A percentile compares a stretch with the other conserved stretches of the same genome.
These are phyloP conservation scores for Acrocera orbiculus DNA, from an alignment of 2,888 invertebrate genomes.

Conservation along the genomic window DNA sequence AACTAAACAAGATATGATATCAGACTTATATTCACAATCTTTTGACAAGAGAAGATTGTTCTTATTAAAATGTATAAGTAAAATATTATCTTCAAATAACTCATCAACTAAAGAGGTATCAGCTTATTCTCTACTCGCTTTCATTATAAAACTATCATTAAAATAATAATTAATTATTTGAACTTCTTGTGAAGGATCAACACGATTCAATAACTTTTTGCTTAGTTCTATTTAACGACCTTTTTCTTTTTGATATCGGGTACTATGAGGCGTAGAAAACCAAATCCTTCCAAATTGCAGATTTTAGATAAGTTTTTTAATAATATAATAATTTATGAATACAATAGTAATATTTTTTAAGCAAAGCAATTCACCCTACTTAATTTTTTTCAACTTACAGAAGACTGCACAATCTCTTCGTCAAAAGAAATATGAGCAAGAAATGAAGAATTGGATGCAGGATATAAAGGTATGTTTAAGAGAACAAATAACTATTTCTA, in stretches of 20 bases:
- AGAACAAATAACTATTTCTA: too few species aligned
- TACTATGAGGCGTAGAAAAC: too few species aligned
- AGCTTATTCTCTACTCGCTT: slow-evolving; percentile 16
- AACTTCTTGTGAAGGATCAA: slow-evolving; percentile 19
- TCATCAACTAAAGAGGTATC: slow-evolving; percentile 25
- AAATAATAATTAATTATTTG: slow-evolving; percentile 23
- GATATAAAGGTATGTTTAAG: slow-evolving; percentile 49
- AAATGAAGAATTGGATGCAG: slow-evolving; percentile 33
- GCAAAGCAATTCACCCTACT: too few species aligned
- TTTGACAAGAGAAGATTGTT: slow-evolving; percentile 21
- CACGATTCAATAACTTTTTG: slow-evolving; percentile 22
- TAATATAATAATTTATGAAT: too few species aligned
- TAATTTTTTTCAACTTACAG: too few species aligned
- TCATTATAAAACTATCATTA: slow-evolving; percentile 12
- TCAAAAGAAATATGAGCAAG: too few species aligned
- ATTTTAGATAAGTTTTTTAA: too few species aligned
- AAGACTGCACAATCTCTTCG: too few species aligned
- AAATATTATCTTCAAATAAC: slow-evolving; percentile 23
- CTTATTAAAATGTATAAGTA: slow-evolving; percentile 22
- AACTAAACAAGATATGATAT: slow-evolving; percentile 27
- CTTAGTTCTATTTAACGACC: slow-evolving; percentile 23
- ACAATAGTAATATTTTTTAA: too few species aligned
- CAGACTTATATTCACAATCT: slow-evolving; percentile 14
- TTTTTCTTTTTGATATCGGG: slow-evolving; percentile 4
- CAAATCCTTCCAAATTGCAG: too few species aligned